phyloP scores from a whole-genome alignment of 2,888 invertebrate species.

The Plusia festucae region DNA sequence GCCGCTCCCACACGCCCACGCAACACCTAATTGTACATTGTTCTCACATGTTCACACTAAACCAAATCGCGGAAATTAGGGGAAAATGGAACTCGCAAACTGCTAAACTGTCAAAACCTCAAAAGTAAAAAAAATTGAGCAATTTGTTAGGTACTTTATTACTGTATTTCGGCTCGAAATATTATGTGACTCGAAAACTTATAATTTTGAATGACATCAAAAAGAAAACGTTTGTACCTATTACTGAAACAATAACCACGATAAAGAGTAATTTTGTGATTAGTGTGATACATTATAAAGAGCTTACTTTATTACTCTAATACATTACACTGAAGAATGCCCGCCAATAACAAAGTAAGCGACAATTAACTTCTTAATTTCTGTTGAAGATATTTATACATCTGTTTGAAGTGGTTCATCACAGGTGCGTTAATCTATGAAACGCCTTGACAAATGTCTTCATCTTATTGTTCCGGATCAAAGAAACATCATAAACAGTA shows the following conservation, averaged over 20 bases:
- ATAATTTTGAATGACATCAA: slow-evolving; percentile 42
- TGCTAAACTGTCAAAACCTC: slow-evolving; percentile 56
- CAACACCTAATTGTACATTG: slow-evolving; percentile 75
- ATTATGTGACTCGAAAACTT: slow-evolving; percentile 23
- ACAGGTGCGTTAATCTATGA: slow-evolving; percentile 75
- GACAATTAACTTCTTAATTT: slow-evolving; percentile 76
- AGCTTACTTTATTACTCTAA: slow-evolving; percentile 62
- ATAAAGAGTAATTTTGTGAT: slow-evolving; percentile 32
- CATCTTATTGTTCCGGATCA: slow-evolving; percentile 80
- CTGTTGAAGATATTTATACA: slow-evolving; percentile 71
- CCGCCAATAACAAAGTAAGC: slow-evolving; percentile 23
- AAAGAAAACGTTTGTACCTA: slow-evolving; percentile 31
- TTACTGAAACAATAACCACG: slow-evolving; percentile 24
- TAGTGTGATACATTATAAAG: slow-evolving; percentile 53
- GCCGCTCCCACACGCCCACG: slow-evolving; percentile 68
- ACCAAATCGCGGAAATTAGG: slow-evolving; percentile 62
- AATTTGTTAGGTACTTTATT: slow-evolving; percentile 2
- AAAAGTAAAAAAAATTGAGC: slow-evolving; percentile 12
- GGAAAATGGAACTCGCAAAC: slow-evolving; percentile 40
- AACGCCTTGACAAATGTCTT: slow-evolving; percentile 76
- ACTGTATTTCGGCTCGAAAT: slow-evolving; percentile 7
- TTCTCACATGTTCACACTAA: slow-evolving; percentile 78
- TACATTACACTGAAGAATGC: slow-evolving; percentile 55
- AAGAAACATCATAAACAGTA: slow-evolving; percentile 82
- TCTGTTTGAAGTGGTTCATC: slow-evolving; percentile 78